Conservation (phyloP, 2,797 vertebrate species). For the Gallinago stenura region DNA sequence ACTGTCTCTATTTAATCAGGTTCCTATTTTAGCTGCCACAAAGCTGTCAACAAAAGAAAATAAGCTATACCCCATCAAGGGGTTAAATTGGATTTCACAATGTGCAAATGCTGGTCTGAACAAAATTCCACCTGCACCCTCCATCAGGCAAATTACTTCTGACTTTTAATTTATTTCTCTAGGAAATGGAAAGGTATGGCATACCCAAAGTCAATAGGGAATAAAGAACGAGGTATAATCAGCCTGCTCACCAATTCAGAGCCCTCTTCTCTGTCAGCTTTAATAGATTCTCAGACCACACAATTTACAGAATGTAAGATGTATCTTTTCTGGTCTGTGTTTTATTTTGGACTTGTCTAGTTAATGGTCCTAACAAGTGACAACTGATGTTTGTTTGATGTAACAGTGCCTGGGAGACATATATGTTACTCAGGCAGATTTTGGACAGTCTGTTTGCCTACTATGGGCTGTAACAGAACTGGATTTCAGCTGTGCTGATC, state of each 20-base stretch:
- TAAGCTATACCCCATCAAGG: slow-evolving; percentile 91
- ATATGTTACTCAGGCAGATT: background rate
- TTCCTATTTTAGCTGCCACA: slow-evolving; percentile 93
- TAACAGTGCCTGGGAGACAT: slow-evolving; percentile 34
- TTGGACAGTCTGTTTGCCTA: background rate
- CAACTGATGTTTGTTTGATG: slow-evolving; percentile 83
- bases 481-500: background rate
- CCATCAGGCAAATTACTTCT: slow-evolving; percentile 99
- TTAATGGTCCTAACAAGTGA: slow-evolving; percentile 88
- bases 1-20: slow-evolving; percentile 98
- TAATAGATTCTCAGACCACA: slow-evolving; percentile 94
- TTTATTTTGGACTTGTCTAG: slow-evolving; percentile 82
- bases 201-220: slow-evolving; percentile 96
- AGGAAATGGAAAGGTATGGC: slow-evolving; percentile 98
- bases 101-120: slow-evolving; percentile 83
- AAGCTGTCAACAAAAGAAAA: slow-evolving; percentile 97
- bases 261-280: slow-evolving; percentile 92
- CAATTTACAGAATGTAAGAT: slow-evolving; percentile 88
- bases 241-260: slow-evolving; percentile 88
- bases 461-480: background rate
- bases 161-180: slow-evolving; percentile 99
- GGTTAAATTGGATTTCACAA: slow-evolving; percentile 96
- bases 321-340: slow-evolving; percentile 83
- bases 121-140: slow-evolving; percentile 90
- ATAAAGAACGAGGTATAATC: slow-evolving; percentile 91